Evolutionary conservation across 2,797 vertebrate genomes (phyloP).

Genomic region (Euphonia xanthogaster): DNA sequence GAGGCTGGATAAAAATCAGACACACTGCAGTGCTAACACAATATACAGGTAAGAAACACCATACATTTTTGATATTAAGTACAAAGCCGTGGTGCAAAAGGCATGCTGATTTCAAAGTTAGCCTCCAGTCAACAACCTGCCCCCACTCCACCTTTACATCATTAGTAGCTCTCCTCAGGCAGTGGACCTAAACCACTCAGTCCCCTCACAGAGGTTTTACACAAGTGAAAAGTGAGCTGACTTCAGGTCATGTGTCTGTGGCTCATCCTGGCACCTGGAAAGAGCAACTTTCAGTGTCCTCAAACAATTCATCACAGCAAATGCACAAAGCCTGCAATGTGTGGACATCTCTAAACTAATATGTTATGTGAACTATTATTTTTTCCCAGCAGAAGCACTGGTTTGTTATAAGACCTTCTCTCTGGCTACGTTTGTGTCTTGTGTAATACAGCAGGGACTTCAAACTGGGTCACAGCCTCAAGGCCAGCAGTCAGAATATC

Average conservation of each 20-base stretch:
- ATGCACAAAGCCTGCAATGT: neutral
- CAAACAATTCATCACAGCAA: neutral
- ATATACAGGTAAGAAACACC: neutral
- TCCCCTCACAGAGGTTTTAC: neutral
- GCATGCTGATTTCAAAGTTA: neutral
- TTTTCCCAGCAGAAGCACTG: neutral
- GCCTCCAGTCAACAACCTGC: neutral
- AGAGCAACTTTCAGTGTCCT: neutral
- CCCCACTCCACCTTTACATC: neutral
- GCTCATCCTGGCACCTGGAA: neutral
- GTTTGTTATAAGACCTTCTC: neutral
- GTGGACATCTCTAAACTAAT: neutral
- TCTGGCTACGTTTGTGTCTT: neutral
- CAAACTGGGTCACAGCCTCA: neutral
- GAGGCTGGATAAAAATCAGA: neutral
- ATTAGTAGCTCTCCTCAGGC: neutral
- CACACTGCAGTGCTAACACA: neutral
- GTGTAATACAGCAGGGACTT: neutral
- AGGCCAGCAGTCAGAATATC: neutral
- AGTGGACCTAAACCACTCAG: neutral
- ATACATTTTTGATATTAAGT: neutral
- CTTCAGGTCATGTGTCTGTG: neutral
- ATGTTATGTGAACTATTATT: neutral
- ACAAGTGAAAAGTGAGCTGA: neutral
- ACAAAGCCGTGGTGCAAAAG: neutral